phyloP scores from a whole-genome alignment of 2,888 invertebrate species.

The Drosophila mercatorum region DNA sequence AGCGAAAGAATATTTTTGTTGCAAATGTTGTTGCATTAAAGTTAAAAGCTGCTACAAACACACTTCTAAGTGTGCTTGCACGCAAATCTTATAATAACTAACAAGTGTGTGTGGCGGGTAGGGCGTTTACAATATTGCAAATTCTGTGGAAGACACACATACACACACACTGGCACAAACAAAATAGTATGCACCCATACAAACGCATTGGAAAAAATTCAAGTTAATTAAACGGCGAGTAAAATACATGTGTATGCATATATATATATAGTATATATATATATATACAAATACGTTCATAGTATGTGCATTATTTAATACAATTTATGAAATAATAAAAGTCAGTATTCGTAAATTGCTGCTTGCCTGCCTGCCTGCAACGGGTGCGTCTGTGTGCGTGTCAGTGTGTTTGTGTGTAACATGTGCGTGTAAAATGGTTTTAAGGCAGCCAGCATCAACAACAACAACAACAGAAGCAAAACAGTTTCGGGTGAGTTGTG shows the following conservation, averaged over 20 bases:
- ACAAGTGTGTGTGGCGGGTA: conserved; percentile 53
- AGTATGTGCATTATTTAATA: conserved; percentile 55
- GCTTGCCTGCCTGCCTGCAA: conserved; percentile 26
- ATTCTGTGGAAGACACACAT: conserved; percentile 50
- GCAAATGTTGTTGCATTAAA: conserved; percentile 48
- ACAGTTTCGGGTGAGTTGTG: conserved; percentile 66
- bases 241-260: conserved; percentile 23
- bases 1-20: conserved; percentile 58
- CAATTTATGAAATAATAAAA: conserved; percentile 69
- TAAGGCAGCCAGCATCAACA: conserved; percentile 48
- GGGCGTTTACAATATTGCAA: conserved; percentile 68
- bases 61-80: conserved; percentile 6
- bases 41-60: conserved; percentile 27
- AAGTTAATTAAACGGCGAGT: conserved; percentile 73
- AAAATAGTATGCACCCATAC: conserved; percentile 70
- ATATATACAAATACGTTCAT: conserved; percentile 6
- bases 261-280: conserved; percentile 17
- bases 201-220: conserved; percentile 65
- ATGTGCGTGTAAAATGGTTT: conserved; percentile 73
- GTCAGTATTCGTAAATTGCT: conserved; percentile 36
- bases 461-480: conserved; percentile 48
- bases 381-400: conserved; percentile 29
- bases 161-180: conserved; percentile 35
- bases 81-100: conserved; percentile 40
- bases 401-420: conserved; percentile 52